A percentile compares a stretch with the other conserved stretches of the same genome.
Conservation (phyloP, 1,140 invertebrate species). For the Drosophila micromelanica region DNA sequence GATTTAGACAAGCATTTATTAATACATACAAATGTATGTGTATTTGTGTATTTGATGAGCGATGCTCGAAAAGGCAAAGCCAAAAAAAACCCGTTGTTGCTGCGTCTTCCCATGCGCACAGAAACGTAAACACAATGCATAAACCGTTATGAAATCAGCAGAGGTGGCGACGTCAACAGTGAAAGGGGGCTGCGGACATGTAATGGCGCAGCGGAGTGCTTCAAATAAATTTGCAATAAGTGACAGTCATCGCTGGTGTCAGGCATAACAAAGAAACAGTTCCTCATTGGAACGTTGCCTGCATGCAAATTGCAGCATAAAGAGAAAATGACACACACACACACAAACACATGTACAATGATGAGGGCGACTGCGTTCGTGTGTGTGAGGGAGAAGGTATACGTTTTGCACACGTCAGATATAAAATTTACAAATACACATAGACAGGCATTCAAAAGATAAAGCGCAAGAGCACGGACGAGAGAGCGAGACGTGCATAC, state of each 20-base stretch:
- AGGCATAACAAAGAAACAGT: conserved; percentile 59
- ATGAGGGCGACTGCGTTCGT: background rate
- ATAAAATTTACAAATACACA: conserved; percentile 47
- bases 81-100: conserved; percentile 27
- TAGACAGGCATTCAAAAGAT: conserved; percentile 13
- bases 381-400: conserved; percentile 22
- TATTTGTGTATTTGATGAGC: conserved; percentile 4
- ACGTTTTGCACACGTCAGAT: conserved; percentile 63
- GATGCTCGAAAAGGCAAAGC: conserved; percentile 21
- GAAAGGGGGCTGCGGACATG: background rate
- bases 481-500: conserved; percentile 15
- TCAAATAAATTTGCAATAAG: conserved; percentile 52
- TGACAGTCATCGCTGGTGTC: conserved; percentile 61
- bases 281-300: conserved; percentile 30
- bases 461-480: conserved; percentile 27
- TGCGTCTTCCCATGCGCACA: conserved; percentile 19
- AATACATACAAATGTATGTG: background rate
- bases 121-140: conserved; percentile 38
- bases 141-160: conserved; percentile 44
- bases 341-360: background rate
- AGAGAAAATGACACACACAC: conserved; percentile 50
- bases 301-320: conserved; percentile 72
- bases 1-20: background rate
- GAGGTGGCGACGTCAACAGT: conserved; percentile 6
- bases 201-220: conserved; percentile 1